Evolutionary conservation across 2,888 invertebrate species (phyloP), one percentile per base, ranked within the genome.

Genomic region (Acronicta aceris): DNA sequence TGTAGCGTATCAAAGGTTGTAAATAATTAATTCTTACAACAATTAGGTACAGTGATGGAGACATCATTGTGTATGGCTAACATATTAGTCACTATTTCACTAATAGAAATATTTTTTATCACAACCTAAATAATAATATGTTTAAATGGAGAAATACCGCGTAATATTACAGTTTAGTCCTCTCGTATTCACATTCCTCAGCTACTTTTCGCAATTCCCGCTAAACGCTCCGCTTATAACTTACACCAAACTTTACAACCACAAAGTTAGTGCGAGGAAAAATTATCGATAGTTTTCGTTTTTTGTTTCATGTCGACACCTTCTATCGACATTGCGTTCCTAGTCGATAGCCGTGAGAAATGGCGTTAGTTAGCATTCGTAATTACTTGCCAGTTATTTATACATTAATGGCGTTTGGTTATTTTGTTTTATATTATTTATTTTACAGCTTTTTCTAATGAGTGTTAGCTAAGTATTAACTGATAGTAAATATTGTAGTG

Each of bases 271-370:
- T 79, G 79, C 75, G 74, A 73, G 70, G 78, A 78, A 82, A 76
- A 85, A 75, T 74, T 64, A 79, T 75, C 76, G 76, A 76, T 74
- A 75, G 64, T 65, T 76, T 78, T 81, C 72, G 68, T 75, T 78
- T 82, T 74, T 72, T 61, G 36, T 60, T 48, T 33, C 25, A 65
- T 62, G 79, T 70, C 75, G 76, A 81, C 83, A 82, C 76, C 74
- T 74, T 62, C 75, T 79, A 79, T 79, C 71, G 71, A 76, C 63
- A 68, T 58, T 67, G 77, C 78, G 76, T 79, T 73, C 70, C 69
- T 71, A 68, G 66, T 27, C 51, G 55, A 59, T 53, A 60, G 59
- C 50, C 60, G 65, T 68, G 74, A 75, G 64, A 68, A 73, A 78
- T 73, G 65, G 66, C 65, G 36, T 45, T 61, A 42, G 47, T 73